Percentiles rank a stretch among this genome's conserved stretches.
Conservation (phyloP, 1,140 invertebrate species). For the Diachasma alloeum region DNA sequence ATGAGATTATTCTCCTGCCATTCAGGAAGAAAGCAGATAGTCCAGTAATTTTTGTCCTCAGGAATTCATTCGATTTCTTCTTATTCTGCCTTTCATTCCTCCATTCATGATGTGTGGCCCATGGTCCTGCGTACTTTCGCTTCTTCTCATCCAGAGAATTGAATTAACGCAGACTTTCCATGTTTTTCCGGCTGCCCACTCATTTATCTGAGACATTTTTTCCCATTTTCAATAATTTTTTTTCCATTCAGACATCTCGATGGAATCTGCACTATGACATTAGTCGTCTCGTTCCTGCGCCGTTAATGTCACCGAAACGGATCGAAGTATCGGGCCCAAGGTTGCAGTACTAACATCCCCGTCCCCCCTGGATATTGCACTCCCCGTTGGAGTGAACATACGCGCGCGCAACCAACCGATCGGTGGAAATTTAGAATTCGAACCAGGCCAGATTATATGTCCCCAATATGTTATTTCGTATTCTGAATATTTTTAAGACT, state of each 20-base stretch:
- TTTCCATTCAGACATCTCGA: neutral
- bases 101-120: too few species aligned
- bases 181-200: too few species aligned
- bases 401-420: neutral
- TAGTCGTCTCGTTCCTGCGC: neutral
- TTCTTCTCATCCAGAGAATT: too few species aligned
- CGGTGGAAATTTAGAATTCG: conserved; percentile 21
- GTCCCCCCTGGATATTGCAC: neutral
- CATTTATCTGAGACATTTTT: too few species aligned
- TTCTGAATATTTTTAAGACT: too few species aligned
- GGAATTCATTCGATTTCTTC: too few species aligned
- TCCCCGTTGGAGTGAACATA: neutral
- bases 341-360: conserved; percentile 27
- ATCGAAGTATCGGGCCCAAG: conserved; percentile 56
- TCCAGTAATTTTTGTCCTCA: too few species aligned
- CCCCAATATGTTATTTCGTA: neutral
- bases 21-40: too few species aligned
- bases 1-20: too few species aligned
- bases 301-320: conserved; percentile 50
- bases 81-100: too few species aligned
- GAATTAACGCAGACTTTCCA: too few species aligned
- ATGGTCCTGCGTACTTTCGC: too few species aligned
- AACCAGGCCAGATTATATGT: conserved; percentile 15
- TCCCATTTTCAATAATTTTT: neutral
- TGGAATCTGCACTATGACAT: neutral